Evolutionary conservation across 2,797 vertebrate species (phyloP), one percentile per base, ranked within the genome.

Genomic region (Echeneis naucrates): DNA sequence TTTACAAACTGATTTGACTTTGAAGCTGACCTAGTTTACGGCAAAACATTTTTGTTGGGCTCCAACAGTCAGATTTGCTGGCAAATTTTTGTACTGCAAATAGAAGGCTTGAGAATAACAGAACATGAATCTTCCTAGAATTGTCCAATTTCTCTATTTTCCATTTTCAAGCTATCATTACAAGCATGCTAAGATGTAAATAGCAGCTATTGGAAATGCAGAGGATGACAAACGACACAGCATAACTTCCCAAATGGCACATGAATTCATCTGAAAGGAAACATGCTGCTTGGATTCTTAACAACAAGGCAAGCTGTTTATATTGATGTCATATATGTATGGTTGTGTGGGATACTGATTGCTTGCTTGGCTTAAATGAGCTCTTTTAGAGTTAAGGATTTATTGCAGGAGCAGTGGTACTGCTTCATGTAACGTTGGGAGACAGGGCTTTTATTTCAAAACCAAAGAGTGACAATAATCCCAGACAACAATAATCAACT

Each of bases 141-240:
- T 67, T 71, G 65, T 60, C 50, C 11, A 23, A 76, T 68, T 61
- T 83, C 85, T 55, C 47, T 23, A 38, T 85, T 82, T 80, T 56
- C 40, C 40, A 61, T 44, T 65, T 54, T 58, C 71, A 48, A 79
- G 83, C 79, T 48, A 85, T 87, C 86, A 87, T 38, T 37, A 19
- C 21, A 70, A 64, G 48, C 76, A 79, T 76, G 53, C 68, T 40
- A 55, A 78, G 21, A 80, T 79, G 83, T 67, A 88, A 79, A 87
- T 75, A 85, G 81, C 65, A 58, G 65, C 67, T 40, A 72, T 63
- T 68, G 50, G 66, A 72, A 80, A 67, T 55, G 68, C 26, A 54
- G 48, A 27, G 30, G 50, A 35, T 80, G 75, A 82, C 75, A 63
- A 80, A 88, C 66, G 83, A 74, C 37, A 37, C 32, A 3, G 61